Evolutionary conservation across 2,888 invertebrate genomes (phyloP).

Genomic region (Alviniconcha strummeri): DNA sequence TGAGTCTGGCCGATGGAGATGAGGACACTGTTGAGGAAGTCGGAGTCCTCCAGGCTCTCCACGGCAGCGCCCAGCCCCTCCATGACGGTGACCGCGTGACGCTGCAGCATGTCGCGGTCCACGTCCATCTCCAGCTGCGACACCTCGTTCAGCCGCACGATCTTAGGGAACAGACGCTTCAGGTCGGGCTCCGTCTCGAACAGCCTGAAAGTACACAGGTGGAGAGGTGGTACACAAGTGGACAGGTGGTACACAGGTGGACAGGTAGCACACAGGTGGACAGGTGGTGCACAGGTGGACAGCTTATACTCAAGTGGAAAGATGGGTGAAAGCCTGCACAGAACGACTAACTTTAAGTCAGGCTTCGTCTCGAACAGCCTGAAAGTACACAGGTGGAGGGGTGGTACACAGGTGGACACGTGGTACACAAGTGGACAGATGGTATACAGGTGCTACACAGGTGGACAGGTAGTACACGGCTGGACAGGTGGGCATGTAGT

Average conservation of each 20-base stretch:
- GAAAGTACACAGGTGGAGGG: neutral
- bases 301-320: neutral
- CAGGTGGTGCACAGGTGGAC: neutral
- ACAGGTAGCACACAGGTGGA: no score
- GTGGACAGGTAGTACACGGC: no score
- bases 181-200: constrained; percentile 65
- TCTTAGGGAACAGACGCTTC: constrained; percentile 65
- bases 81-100: constrained; percentile 68
- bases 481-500: no score
- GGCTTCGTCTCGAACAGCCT: constrained; percentile 17
- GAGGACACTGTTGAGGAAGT: constrained; percentile 64
- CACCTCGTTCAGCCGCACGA: constrained; percentile 62
- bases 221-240: neutral
- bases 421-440: no score
- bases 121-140: constrained; percentile 63
- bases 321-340: neutral
- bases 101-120: constrained; percentile 63
- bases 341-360: neutral
- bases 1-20: constrained; percentile 69
- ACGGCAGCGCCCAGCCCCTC: constrained; percentile 70
- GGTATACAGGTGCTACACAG: no score
- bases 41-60: constrained; percentile 68
- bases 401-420: no score
- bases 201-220: constrained; percentile 50
- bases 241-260: neutral